Conservation (phyloP, 2,113 vertebrate genomes). For the Uria aalge region DNA sequence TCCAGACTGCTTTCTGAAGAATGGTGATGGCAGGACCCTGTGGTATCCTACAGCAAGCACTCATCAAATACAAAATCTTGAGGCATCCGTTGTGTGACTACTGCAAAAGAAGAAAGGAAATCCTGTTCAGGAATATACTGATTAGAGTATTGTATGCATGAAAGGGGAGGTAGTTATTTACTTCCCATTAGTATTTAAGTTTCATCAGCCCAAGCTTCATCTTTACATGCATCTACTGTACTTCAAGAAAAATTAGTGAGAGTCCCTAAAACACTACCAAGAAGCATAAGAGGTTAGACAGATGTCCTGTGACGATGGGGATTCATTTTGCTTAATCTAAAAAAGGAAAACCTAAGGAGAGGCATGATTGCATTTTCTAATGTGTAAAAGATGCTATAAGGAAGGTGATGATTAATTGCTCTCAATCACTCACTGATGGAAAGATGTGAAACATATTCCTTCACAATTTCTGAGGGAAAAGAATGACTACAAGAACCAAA, state of each 20-base stretch:
- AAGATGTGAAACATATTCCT: background rate
- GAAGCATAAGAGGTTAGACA: background rate
- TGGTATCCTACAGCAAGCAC: background rate
- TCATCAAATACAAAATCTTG: background rate
- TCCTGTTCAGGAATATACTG: background rate
- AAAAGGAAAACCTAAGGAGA: background rate
- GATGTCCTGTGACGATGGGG: background rate
- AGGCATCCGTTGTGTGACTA: background rate
- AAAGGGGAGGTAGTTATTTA: constrained; percentile 14
- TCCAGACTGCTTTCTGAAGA: background rate
- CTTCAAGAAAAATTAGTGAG: background rate
- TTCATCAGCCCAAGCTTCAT: background rate
- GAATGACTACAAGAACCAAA: background rate
- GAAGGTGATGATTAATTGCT: background rate
- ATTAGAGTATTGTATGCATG: background rate
- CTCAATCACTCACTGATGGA: background rate
- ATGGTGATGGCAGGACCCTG: rapidly evolving
- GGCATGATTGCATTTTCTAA: background rate
- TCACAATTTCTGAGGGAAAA: background rate
- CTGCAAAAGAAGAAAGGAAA: background rate
- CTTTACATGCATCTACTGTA: background rate
- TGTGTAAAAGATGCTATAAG: background rate
- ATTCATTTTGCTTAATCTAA: background rate
- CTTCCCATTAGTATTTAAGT: background rate
- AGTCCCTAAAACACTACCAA: background rate